These are phyloP conservation scores for Berghia stephanieae DNA, from an alignment of 1,140 invertebrate species.

Conservation along the genomic window DNA sequence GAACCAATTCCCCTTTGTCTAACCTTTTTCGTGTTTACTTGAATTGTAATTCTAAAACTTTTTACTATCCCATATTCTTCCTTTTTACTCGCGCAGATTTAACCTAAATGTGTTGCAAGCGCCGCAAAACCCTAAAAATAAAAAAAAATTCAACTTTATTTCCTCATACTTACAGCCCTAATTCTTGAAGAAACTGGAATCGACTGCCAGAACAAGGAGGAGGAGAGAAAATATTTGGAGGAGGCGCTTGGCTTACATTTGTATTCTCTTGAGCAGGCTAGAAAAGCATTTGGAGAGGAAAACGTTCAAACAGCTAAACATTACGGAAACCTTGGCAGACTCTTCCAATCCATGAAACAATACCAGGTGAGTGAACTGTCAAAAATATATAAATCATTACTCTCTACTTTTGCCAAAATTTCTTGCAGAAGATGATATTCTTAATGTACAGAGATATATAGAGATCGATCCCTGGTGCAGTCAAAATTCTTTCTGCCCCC, in stretches of 20 bases:
- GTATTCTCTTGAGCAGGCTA: constrained; percentile 79
- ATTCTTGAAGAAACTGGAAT: constrained; percentile 93
- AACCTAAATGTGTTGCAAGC: too few relatives aligned
- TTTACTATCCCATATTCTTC: too few relatives aligned
- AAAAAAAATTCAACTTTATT: too few relatives aligned
- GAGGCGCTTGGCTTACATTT: constrained; percentile 85
- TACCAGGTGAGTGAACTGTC: constrained; percentile 75
- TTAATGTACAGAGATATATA: too few relatives aligned
- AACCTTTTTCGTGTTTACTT: too few relatives aligned
- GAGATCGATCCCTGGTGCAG: too few relatives aligned
- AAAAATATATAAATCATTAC: too few relatives aligned
- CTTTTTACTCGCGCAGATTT: too few relatives aligned
- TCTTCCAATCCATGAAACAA: constrained; percentile 92
- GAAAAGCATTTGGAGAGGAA: constrained; percentile 85
- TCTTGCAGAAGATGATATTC: background rate
- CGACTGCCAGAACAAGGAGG: constrained; percentile 72
- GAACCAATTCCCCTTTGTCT: too few relatives aligned
- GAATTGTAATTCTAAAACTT: too few relatives aligned
- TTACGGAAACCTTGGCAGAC: constrained; percentile 88
- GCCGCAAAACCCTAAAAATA: too few relatives aligned
- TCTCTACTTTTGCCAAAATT: background rate
- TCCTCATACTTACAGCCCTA: constrained; percentile 73
- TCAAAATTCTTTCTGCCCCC: too few relatives aligned
- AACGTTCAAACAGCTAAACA: constrained; percentile 95
- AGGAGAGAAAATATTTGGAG: constrained; percentile 60